phyloP scores from a whole-genome alignment of 2,888 invertebrate species.

The Dicranocentrus wangi region DNA sequence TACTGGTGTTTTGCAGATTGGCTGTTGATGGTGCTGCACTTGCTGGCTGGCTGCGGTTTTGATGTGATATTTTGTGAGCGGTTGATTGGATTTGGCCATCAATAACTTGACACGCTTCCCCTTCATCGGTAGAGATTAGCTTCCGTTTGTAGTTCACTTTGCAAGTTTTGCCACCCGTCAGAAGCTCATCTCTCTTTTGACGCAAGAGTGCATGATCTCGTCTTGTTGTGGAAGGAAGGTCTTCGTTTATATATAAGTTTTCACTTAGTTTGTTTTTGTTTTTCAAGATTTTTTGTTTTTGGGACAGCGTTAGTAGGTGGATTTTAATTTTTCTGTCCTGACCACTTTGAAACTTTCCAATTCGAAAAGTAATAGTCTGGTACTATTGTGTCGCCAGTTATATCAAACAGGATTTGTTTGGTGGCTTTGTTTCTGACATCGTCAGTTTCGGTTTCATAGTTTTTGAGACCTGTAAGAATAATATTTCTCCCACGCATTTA shows the following conservation, averaged over 20 bases:
- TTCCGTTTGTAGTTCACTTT: not conserved
- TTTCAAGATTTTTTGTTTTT: not conserved
- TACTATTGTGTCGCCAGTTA: not conserved
- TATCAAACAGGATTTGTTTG: not conserved
- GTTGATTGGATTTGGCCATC: too few species aligned
- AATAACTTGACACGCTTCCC: not conserved
- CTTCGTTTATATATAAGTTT: not conserved
- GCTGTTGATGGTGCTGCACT: not conserved
- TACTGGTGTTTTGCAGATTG: not conserved
- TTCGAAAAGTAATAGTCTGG: not conserved
- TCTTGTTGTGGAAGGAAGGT: not conserved
- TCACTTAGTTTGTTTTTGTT: not conserved
- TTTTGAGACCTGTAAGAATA: not conserved
- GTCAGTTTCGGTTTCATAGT: not conserved
- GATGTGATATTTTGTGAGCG: too few species aligned
- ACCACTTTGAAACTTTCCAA: not conserved
- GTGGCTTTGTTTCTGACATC: not conserved
- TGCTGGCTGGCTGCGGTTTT: not conserved
- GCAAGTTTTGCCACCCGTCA: not conserved
- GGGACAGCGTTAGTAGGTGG: not conserved
- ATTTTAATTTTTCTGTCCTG: not conserved
- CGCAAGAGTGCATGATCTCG: not conserved
- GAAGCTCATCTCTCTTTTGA: not conserved
- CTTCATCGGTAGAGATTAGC: not conserved
- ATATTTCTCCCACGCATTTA: not conserved